Base-by-base conservation (phyloP, 35 echinoderm and acorn worm species). In the Lytechinus variegatus region DNA sequence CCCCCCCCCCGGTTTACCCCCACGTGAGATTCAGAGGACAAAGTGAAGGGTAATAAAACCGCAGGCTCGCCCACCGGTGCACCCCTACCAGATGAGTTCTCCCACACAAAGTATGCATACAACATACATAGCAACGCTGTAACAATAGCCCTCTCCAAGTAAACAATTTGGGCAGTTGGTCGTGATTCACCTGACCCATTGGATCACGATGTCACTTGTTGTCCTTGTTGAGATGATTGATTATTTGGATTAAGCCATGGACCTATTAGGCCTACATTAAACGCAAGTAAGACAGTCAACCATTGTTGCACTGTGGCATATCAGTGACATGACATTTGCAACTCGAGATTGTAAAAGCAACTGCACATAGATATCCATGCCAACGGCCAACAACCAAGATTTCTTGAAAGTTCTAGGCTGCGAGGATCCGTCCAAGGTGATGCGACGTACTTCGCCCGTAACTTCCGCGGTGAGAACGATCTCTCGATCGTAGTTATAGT, bases 81-180 rank as follows among this genome's bases (percentile, higher is more conserved):
- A 44, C 33, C 33, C 33, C 33, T 44, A 44, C 33, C 61, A 6
- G 14, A 0, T 71, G 19, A 21, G 66, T 24, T 27, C 66, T 4
- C 16, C 8, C 6, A 91, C 44, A 91, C 27, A 54, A 10, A 52
- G 9, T 52, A 10, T 10, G 52, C 27, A 28, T 28, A 52, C 89
- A 53, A 91, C n/a, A n/a, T 54, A 91, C 66, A 79, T 79, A 79
- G 66, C 66, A 79, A 79, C 66, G 66, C 66, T 79, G 66, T 79
- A 79, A 79, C 66, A 79, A 79, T 79, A 79, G 66, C 66, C 66
- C 21, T 79, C 12, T 6, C 66, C 66, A 79, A 79, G 66, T 79
- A 79, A 79, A 79, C 66, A 79, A 79, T 19, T 24, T 79, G 66
- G n/a, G 66, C 66, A 24, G 66, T 79, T 5, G 19, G 66, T 13